These are phyloP conservation scores for Barbus barbus DNA, from an alignment of 2,113 vertebrate genomes.

Conservation along the genomic window DNA sequence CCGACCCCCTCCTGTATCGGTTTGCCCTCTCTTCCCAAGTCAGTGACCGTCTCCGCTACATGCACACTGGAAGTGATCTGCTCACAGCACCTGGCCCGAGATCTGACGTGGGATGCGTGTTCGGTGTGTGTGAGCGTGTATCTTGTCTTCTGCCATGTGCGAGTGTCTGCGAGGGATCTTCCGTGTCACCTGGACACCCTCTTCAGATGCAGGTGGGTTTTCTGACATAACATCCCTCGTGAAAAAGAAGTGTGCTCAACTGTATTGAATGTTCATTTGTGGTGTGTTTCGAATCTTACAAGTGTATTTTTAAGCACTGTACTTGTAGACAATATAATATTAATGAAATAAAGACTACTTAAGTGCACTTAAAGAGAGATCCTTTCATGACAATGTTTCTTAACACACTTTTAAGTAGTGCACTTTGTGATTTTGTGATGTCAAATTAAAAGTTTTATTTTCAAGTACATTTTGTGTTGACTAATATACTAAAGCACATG, in stretches of 20 bases:
- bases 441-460: no score
- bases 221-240: not conserved
- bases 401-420: no score
- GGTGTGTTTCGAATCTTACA: not conserved
- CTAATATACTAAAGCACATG: not conserved
- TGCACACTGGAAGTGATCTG: constrained; percentile 21
- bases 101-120: constrained; percentile 35
- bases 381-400: no score
- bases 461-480: not conserved
- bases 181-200: constrained; percentile 77
- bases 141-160: constrained; percentile 71
- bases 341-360: not conserved
- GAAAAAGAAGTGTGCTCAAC: not conserved
- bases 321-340: not conserved
- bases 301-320: not conserved
- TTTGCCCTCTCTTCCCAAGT: constrained; percentile 33
- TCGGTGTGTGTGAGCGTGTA: constrained; percentile 28
- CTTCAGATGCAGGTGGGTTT: constrained; percentile 74
- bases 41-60: constrained; percentile 24
- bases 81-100: not conserved
- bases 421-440: no score
- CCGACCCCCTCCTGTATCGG: constrained; percentile 52
- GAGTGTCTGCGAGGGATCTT: constrained; percentile 80
- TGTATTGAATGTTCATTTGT: not conserved
- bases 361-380: no score